A percentile compares a stretch with the other conserved stretches of the same genome.
Conservation (phyloP, 1,140 invertebrate species). For the Campoletis sonorensis region DNA sequence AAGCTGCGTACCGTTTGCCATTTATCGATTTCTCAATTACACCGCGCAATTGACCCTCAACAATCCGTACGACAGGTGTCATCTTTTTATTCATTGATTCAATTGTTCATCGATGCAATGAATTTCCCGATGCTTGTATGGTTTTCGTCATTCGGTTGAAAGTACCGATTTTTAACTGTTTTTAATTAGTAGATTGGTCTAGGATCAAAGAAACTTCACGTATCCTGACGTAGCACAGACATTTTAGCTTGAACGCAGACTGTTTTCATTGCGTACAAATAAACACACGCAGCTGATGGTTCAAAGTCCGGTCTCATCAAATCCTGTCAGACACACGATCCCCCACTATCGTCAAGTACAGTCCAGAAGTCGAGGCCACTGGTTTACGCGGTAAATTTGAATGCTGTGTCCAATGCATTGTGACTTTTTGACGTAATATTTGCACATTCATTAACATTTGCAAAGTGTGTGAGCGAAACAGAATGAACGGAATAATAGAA, state of each 20-base stretch:
- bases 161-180: too few relatives aligned
- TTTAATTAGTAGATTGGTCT: neutral
- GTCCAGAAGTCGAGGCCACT: neutral
- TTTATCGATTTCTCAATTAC: constrained; percentile 41
- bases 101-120: neutral
- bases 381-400: constrained; percentile 5
- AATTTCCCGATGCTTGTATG: neutral
- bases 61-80: constrained; percentile 26
- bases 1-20: constrained; percentile 52
- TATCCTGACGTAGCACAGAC: neutral
- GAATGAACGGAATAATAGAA: too few relatives aligned
- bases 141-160: neutral
- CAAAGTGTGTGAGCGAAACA: neutral
- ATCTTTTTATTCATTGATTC: neutral
- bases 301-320: neutral
- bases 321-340: neutral
- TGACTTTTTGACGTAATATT: neutral
- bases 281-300: neutral
- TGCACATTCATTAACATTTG: neutral
- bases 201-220: neutral
- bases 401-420: neutral
- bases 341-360: neutral
- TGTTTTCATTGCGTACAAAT: neutral
- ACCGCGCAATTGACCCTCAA: constrained; percentile 58
- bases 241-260: neutral